A percentile compares a stretch with the other conserved stretches of the same genome.
Evolutionary conservation across 2,113 vertebrate species (phyloP).

Genomic region (Thalassoma bifasciatum): DNA sequence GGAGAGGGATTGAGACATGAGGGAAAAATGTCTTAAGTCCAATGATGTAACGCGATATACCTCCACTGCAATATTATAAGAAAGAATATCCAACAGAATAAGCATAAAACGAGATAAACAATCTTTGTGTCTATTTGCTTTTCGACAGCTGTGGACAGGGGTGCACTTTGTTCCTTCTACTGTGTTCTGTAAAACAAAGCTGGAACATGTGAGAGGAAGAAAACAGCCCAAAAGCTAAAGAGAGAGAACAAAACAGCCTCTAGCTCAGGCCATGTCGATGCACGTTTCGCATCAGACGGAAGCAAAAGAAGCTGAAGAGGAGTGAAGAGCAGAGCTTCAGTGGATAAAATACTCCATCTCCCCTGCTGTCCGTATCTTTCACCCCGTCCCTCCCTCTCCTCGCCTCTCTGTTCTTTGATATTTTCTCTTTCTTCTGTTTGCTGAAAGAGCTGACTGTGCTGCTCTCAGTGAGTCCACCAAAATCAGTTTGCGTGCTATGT

Average conservation of each 20-base stretch:
- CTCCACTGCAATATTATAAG: conserved; percentile 21
- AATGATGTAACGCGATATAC: conserved; percentile 1
- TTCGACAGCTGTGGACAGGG: not conserved
- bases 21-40: conserved; percentile 13
- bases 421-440: conserved; percentile 61
- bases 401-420: conserved; percentile 63
- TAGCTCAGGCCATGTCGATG: conserved; percentile 45
- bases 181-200: conserved; percentile 16
- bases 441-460: conserved; percentile 71
- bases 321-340: conserved; percentile 56
- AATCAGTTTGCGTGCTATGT: conserved; percentile 48
- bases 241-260: conserved; percentile 30
- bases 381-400: conserved; percentile 48
- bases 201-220: conserved; percentile 4
- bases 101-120: not conserved
- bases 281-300: conserved; percentile 51
- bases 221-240: conserved; percentile 32
- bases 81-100: not conserved
- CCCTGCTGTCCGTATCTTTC: conserved; percentile 58
- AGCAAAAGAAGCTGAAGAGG: conserved; percentile 41
- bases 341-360: conserved; percentile 61
- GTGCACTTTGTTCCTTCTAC: not conserved
- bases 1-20: conserved; percentile 22
- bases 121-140: not conserved
- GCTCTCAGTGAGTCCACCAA: conserved; percentile 42